Base-by-base conservation (phyloP, 1,140 invertebrate genomes). In the Drosophila baimaii region DNA sequence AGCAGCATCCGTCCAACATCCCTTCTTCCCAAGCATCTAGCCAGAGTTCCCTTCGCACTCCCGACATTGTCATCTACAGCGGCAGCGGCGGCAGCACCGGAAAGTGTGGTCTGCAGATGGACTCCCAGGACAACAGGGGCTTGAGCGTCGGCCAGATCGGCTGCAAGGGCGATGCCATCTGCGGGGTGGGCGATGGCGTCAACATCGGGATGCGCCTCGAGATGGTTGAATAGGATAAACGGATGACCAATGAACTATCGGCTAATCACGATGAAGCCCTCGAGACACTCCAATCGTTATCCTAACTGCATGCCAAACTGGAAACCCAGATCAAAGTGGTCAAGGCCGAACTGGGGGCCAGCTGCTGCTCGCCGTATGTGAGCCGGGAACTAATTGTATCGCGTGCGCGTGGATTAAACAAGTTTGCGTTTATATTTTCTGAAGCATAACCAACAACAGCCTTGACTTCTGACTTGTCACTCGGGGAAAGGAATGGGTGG, bases 361-460 rank as follows among this genome's bases (percentile, higher is more conserved):
- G 37, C 46, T 44, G 46, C 35, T 44, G 62, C 27, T 54, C 57
- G 29, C 43, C n/a, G 31, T 41, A 29, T 29, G 54, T 41, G 49
- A 25, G 54, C 46, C 12, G 13, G 27, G 17, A 59, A 51, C 41
- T 46, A 70, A 76, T 71, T 71, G 71, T 49, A 71, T 66, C 41
- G 55, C 55, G 47, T 69, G 63, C 58, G 59, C 49, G 55, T 74
- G 74, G 44, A 77, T 81, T 81, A 81, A 81, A 82, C 55, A 72
- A 74, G 74, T 78, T 54, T 81, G 79, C 79, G 74, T 81, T 81
- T 78, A 74, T 61, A 74, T 78, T 81, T 72, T 77, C 46, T 59
- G 51, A 81, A 74, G 54, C 74, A 82, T 69, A 62, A 51, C 58
- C 54, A 54, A 54, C 51, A 52, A 21, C 59, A 46, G 44, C 19